Percentiles rank a stretch among this genome's conserved stretches.
Conservation (phyloP, 2,797 vertebrate species). For the Huso huso region DNA sequence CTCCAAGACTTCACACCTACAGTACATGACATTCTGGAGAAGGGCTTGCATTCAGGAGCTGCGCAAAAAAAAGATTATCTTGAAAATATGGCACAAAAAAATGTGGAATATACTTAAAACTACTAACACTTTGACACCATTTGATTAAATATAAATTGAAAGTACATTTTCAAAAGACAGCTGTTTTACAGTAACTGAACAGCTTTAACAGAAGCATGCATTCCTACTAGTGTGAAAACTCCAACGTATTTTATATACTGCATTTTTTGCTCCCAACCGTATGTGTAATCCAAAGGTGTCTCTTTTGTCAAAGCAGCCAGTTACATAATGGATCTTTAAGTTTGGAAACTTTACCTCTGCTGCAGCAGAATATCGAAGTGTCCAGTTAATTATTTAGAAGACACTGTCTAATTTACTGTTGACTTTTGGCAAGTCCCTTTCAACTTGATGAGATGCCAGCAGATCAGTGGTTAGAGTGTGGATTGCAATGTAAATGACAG, state of each 20-base stretch:
- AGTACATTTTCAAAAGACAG: no score
- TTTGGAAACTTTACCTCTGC: constrained; percentile 19
- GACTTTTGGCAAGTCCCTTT: constrained; percentile 29
- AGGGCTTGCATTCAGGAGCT: no score
- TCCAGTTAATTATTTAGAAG: constrained; percentile 35
- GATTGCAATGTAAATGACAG: background rate
- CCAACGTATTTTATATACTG: no score
- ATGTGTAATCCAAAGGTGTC: constrained; percentile 25
- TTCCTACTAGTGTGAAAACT: no score
- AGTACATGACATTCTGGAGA: background rate
- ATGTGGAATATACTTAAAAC: no score
- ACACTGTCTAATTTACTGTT: constrained; percentile 21
- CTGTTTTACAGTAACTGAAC: no score
- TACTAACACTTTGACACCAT: no score
- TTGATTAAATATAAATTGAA: no score
- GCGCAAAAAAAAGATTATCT: no score
- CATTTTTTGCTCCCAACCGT: no score
- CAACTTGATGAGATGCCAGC: constrained; percentile 26
- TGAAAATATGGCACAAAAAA: no score
- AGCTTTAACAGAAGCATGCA: no score
- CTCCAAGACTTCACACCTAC: constrained; percentile 19
- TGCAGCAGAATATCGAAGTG: background rate
- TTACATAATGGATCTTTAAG: constrained; percentile 17
- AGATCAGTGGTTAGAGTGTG: constrained; percentile 8
- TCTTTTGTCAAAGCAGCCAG: constrained; percentile 27